Conservation (phyloP, 2,113 vertebrate genomes). For the Piaya cayana region DNA sequence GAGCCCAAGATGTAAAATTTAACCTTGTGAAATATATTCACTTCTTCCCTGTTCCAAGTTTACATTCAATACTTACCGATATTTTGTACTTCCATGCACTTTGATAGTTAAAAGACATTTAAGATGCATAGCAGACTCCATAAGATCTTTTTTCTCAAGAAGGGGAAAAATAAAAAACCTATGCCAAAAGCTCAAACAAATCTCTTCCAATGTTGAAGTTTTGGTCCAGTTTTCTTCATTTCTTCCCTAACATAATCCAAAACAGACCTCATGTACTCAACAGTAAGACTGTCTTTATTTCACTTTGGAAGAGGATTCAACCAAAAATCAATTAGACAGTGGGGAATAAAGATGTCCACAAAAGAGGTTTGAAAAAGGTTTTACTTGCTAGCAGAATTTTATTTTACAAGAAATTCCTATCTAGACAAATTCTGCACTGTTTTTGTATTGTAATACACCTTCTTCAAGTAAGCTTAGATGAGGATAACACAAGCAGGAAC, state of each 20-base stretch:
- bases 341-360: background rate
- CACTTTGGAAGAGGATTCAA: background rate
- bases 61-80: background rate
- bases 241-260: background rate
- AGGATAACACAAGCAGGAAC: background rate
- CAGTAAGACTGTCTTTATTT: background rate
- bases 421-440: background rate
- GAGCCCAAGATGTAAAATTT: background rate
- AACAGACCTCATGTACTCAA: background rate
- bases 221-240: background rate
- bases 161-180: background rate
- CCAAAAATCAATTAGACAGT: background rate
- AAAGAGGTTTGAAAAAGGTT: background rate
- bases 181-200: background rate
- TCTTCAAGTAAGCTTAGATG: background rate
- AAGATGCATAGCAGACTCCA: background rate
- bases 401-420: background rate
- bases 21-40: background rate
- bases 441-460: background rate
- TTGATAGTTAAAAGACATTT: background rate
- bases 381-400: background rate
- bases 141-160: background rate
- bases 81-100: background rate
- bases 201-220: background rate
- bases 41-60: background rate